Evolutionary conservation across 2,797 vertebrate species (phyloP).

Genomic region (Chloroceryle amazona): DNA sequence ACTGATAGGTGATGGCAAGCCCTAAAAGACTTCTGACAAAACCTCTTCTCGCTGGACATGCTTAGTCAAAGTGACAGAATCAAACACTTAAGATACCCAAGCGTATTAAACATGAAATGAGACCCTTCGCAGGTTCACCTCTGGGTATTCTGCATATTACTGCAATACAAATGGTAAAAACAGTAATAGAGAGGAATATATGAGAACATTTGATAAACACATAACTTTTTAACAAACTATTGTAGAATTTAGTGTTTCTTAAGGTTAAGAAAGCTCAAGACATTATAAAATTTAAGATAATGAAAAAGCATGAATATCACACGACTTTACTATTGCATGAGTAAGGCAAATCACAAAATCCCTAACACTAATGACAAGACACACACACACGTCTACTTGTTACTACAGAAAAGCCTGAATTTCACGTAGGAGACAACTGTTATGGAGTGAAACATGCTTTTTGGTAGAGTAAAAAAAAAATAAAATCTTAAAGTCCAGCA

Average conservation of each 20-base stretch:
- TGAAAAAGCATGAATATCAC: background rate
- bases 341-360: background rate
- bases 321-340: background rate
- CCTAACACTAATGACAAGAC: background rate
- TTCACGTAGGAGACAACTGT: background rate
- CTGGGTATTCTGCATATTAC: background rate
- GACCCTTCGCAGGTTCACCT: background rate
- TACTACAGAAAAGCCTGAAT: background rate
- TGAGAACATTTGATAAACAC: background rate
- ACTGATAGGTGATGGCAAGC: background rate
- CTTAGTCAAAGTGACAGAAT: slow-evolving; percentile 3
- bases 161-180: slow-evolving; percentile 13
- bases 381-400: background rate
- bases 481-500: background rate
- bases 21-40: background rate
- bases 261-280: background rate
- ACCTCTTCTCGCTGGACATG: background rate
- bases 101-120: background rate
- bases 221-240: background rate
- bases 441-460: background rate
- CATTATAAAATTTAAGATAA: background rate
- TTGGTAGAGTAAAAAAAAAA: background rate
- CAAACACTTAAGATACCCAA: background rate
- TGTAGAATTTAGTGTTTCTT: background rate
- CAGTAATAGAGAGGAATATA: background rate